Base-by-base conservation (phyloP, 2,888 invertebrate species). In the Lumbricus terrestris region DNA sequence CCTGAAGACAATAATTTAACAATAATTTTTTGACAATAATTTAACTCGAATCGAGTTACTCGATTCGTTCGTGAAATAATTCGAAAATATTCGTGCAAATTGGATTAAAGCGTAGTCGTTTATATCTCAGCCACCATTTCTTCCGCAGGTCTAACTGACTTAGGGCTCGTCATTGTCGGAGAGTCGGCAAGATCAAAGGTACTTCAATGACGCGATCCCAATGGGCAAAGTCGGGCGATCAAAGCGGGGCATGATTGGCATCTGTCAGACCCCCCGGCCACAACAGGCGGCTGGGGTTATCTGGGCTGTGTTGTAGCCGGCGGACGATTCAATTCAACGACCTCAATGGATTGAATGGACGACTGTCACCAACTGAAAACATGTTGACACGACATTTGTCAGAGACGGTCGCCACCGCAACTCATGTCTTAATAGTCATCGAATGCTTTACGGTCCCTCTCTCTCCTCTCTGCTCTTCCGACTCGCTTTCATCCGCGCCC, bases 351-450 rank as follows among this genome's bases (percentile, higher is more conserved):
- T 35, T 35, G n/a, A 37, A 85, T 85, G 34, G 35, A 5, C 34
- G 37, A 37, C 85, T 85, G 85, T 85, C 85, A 85, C 85, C 35
- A 0, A 16, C 11, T 85, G 85, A 85, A 85, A 85, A 23, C 85
- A 85, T 34, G 37, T 85, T 85, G 85, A 85, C 85, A 37, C 85
- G 85, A 35, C 85, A 85, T 85, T 37, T 85, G 85, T 85, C 85
- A 85, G 35, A 15, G 85, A 37, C 85, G 85, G 18, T 37, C 1
- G 35, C 85, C 20, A 8, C 83, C 33, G 33, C 35, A 23, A 16
- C 85, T 85, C 35, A 85, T 37, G 85, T 85, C 85, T 85, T 85
- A 85, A 85, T 85, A 85, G 69, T 3, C n/a, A n/a, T 29, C n/a
- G 29, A n/a, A 69, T 1, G 29, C 29, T 69, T 69, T n/a, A 69